A percentile compares a stretch with the other conserved stretches of the same genome.
These are phyloP conservation scores for Macrosteles quadrilineatus DNA, from an alignment of 1,140 invertebrate species.

Conservation along the genomic window DNA sequence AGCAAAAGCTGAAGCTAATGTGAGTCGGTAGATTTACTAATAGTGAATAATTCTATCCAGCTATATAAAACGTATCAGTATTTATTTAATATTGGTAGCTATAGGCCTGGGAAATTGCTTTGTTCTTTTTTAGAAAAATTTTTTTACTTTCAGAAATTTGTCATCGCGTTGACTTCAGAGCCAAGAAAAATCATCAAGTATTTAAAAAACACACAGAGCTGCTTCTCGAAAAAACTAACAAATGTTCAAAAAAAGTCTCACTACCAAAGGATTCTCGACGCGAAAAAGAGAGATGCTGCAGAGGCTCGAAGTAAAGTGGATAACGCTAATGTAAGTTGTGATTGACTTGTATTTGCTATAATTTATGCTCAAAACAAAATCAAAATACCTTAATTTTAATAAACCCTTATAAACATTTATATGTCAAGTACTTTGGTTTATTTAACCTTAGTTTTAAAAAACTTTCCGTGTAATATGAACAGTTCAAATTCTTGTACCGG, in stretches of 20 bases:
- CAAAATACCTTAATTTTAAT: too few relatives aligned
- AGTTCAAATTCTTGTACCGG: too few relatives aligned
- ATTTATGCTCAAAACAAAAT: too few relatives aligned
- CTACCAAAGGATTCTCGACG: not conserved
- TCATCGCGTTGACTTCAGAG: not conserved
- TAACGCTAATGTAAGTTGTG: not conserved
- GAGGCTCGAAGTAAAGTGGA: not conserved
- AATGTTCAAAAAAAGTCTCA: not conserved
- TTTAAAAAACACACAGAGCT: not conserved
- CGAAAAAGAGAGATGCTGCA: not conserved
- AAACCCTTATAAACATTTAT: too few relatives aligned
- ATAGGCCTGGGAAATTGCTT: too few relatives aligned
- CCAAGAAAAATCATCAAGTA: not conserved
- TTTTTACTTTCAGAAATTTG: not conserved
- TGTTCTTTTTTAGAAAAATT: too few relatives aligned
- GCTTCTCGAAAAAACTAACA: not conserved
- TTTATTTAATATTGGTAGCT: too few relatives aligned
- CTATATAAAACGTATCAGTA: too few relatives aligned
- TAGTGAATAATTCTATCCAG: not conserved
- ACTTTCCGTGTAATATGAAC: too few relatives aligned
- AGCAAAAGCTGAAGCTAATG: constrained; percentile 5
- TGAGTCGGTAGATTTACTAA: not conserved
- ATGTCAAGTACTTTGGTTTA: too few relatives aligned
- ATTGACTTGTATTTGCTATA: too few relatives aligned
- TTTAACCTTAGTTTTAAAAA: too few relatives aligned